Conservation (phyloP, 1,140 invertebrate species). For the Drosophila takahashii region DNA sequence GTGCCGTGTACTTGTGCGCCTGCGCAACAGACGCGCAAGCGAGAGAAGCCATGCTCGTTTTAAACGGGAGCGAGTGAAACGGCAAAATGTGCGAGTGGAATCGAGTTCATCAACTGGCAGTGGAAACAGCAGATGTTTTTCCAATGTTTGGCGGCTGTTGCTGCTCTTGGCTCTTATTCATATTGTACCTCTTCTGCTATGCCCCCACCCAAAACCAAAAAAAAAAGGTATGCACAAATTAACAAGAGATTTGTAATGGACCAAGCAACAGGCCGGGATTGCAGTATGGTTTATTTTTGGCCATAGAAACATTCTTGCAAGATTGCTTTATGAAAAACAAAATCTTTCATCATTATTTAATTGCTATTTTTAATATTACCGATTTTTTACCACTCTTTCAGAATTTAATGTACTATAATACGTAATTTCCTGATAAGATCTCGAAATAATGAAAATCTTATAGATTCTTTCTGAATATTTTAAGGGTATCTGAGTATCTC, state of each 20-base stretch:
- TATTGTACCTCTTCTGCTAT: conserved; percentile 9
- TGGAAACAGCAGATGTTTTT: conserved; percentile 76
- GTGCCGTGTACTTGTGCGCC: conserved; percentile 65
- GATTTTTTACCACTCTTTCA: too few relatives aligned
- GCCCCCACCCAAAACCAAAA: conserved; percentile 1
- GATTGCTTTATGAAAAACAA: too few relatives aligned
- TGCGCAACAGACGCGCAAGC: conserved; percentile 73
- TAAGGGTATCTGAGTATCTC: conserved; percentile 4
- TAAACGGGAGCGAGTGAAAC: conserved; percentile 15
- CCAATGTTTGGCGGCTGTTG: conserved; percentile 79
- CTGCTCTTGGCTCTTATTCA: conserved; percentile 31
- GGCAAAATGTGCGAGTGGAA: conserved; percentile 40
- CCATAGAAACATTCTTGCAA: neutral
- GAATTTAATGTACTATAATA: too few relatives aligned
- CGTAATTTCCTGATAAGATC: neutral
- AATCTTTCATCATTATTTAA: too few relatives aligned
- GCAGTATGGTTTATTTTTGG: neutral
- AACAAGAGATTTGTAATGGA: conserved; percentile 38
- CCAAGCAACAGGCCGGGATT: conserved; percentile 13
- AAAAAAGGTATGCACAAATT: conserved; percentile 26
- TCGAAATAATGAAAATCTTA: neutral
- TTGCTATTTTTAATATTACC: too few relatives aligned
- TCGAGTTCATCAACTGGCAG: conserved; percentile 80
- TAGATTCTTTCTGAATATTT: neutral
- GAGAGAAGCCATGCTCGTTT: conserved; percentile 36